Conservation (phyloP, 2,113 vertebrate species). For the Penelope pileata region DNA sequence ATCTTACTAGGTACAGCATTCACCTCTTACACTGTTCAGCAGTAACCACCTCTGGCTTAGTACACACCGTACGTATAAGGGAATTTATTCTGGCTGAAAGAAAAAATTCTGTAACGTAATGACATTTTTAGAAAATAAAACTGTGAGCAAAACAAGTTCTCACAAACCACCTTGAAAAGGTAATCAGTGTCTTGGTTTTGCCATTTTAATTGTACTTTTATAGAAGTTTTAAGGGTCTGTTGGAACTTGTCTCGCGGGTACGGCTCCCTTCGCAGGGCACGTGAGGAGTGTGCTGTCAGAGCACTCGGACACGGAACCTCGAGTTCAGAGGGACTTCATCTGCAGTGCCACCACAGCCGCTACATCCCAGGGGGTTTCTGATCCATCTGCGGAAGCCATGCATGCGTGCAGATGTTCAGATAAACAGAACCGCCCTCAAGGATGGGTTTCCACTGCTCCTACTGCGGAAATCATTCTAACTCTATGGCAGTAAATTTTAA, state of each 20-base stretch:
- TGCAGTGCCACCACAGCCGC: neutral
- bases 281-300: neutral
- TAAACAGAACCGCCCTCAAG: neutral
- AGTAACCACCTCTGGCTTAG: neutral
- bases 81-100: neutral
- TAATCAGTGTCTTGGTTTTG: neutral
- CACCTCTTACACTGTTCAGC: neutral
- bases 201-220: neutral
- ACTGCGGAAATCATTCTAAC: neutral
- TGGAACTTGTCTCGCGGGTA: too few relatives aligned
- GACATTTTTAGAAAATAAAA: neutral
- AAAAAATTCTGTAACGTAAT: neutral
- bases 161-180: neutral
- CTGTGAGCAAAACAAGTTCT: neutral
- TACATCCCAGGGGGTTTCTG: neutral
- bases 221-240: neutral
- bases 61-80: neutral
- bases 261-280: too few relatives aligned
- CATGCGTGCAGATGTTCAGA: accelerated
- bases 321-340: neutral
- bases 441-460: neutral
- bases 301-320: neutral
- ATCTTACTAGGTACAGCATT: neutral
- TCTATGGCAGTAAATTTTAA: neutral
- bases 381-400: neutral